Percentiles rank a stretch among this genome's conserved stretches.
These are phyloP conservation scores for Pheucticus melanocephalus DNA, from an alignment of 2,113 vertebrate species.

Conservation along the genomic window DNA sequence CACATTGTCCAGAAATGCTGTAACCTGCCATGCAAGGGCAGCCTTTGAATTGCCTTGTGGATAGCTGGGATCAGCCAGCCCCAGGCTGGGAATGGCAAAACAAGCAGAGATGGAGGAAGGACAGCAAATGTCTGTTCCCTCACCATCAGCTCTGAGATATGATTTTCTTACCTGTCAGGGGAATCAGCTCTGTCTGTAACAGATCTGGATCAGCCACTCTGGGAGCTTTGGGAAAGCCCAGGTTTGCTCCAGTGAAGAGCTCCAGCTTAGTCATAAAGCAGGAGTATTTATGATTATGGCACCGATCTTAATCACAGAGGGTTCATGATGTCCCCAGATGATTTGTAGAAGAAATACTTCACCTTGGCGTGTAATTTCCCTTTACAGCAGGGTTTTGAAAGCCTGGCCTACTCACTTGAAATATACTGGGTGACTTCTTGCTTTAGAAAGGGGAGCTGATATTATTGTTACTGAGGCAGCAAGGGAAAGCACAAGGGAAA, in stretches of 20 bases:
- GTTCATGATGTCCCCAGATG: background rate
- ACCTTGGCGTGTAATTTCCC: slow-evolving; percentile 40
- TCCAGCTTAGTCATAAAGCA: background rate
- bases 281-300: slow-evolving; percentile 29
- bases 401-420: background rate
- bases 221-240: background rate
- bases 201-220: background rate
- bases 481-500: background rate
- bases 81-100: background rate
- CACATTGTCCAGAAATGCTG: background rate
- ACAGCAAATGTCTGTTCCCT: background rate
- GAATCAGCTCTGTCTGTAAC: background rate
- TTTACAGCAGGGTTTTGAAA: slow-evolving; percentile 2
- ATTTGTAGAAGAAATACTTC: slow-evolving; percentile 39
- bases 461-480: background rate
- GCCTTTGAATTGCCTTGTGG: background rate
- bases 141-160: background rate
- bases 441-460: background rate
- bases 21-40: background rate
- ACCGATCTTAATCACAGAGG: slow-evolving; percentile 19
- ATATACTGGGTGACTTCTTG: background rate
- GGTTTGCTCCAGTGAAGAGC: background rate
- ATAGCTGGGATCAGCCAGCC: background rate
- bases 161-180: background rate
- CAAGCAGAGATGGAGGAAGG: background rate